A percentile compares a stretch with the other conserved stretches of the same genome.
Evolutionary conservation across 1,140 invertebrate genomes (phyloP).

Genomic region (Drosophila watanabei): DNA sequence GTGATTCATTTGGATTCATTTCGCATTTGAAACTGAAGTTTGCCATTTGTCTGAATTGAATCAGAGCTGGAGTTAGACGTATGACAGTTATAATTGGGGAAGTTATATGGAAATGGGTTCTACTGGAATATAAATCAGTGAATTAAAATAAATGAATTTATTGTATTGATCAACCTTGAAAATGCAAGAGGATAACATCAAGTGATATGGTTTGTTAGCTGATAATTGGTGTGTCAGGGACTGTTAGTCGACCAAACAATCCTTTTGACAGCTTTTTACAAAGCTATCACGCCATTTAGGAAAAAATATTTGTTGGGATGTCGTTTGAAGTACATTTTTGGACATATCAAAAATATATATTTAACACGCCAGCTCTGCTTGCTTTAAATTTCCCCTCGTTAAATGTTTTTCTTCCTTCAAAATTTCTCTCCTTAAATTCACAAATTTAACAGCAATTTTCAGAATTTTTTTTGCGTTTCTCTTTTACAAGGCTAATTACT

Average conservation of each 20-base stretch:
- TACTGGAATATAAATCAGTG: fast-evolving
- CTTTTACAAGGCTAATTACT: constrained; percentile 2
- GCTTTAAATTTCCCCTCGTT: neutral
- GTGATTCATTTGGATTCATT: constrained; percentile 52
- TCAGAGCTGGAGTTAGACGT: neutral
- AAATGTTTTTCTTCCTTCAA: neutral
- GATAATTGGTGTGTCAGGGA: constrained; percentile 14
- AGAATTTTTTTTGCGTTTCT: neutral
- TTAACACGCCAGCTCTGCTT: neutral
- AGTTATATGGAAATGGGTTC: neutral
- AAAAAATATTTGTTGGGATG: too few relatives aligned
- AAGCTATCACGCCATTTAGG: constrained; percentile 16
- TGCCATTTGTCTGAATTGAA: too few relatives aligned
- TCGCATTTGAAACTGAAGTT: constrained; percentile 12
- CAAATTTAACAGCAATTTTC: neutral
- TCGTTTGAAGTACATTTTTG: neutral
- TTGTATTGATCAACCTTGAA: neutral
- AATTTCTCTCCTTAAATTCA: neutral
- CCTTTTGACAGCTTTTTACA: constrained; percentile 15
- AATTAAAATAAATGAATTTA: neutral
- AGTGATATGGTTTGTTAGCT: neutral
- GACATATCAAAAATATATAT: neutral
- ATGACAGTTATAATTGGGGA: constrained; percentile 12
- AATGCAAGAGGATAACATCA: neutral
- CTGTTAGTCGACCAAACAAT: constrained; percentile 10